Evolutionary conservation across 2,888 invertebrate genomes (phyloP).

Genomic region (Pyrrhosoma nymphula): DNA sequence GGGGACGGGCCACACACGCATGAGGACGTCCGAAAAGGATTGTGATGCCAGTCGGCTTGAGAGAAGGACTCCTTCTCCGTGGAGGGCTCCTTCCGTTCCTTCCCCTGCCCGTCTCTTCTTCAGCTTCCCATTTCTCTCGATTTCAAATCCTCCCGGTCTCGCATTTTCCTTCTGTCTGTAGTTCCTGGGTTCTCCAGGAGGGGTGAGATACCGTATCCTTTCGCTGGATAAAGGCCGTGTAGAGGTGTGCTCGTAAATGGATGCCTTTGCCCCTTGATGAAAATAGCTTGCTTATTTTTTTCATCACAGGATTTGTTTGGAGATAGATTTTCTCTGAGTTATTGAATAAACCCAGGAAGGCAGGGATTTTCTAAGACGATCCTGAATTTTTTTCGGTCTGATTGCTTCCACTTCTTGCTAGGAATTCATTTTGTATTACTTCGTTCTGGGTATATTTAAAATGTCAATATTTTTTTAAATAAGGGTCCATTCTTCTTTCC

Average conservation of each 20-base stretch:
- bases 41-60: background rate
- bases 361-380: background rate
- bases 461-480: background rate
- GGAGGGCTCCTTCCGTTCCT: background rate
- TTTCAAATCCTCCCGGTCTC: background rate
- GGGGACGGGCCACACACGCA: conserved; percentile 40
- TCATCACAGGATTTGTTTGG: background rate
- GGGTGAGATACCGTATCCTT: background rate
- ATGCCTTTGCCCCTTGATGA: background rate
- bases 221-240: background rate
- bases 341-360: background rate
- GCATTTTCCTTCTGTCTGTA: background rate
- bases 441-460: background rate
- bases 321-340: background rate
- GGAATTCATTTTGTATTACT: background rate
- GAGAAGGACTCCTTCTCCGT: background rate
- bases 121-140: background rate
- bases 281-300: background rate
- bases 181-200: background rate
- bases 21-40: conserved; percentile 41
- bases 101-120: background rate
- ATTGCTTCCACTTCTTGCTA: background rate
- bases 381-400: background rate
- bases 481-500: no score
- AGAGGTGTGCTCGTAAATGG: background rate